Base-by-base conservation (phyloP, 2,113 vertebrate species). In the Setophaga coronata region DNA sequence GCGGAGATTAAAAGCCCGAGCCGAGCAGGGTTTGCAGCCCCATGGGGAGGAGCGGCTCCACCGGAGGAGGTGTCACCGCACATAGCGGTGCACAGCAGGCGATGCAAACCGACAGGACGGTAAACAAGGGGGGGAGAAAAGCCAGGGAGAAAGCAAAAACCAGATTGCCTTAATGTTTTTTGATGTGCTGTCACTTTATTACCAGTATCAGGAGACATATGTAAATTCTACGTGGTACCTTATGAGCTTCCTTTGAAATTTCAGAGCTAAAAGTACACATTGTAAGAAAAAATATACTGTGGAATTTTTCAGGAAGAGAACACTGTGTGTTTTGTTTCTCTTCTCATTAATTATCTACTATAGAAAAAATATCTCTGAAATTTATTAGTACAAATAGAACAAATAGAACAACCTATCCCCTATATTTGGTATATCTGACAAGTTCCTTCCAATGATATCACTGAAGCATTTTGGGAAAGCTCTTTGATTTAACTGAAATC, bases 101-200 rank as follows among this genome's bases (percentile, higher is more conserved):
- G 18, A 96, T 89, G 90, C 53, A 3, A 95, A 83, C 33, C 78
- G 96, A 96, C 93, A 95, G 92, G 76, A 94, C 2, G 5, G 94
- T 87, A 96, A 96, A 97, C 92, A 93, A 94, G 56, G 36, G 4
- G 7, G 43, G 18, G 9, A 28, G 14, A 31, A 80, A 93, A 90
- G 58, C 64, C 57, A 15, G 70, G 69, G 83, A 93, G 69, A 85
- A 84, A 89, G 88, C 85, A 72, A 90, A 95, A 88, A 33, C 40
- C 83, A 78, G 69, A 92, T 78, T 91, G 90, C 76, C 86, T 28
- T 95, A 93, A 97, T 95, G 80, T 62, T 79, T 92, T 96, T 21
- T 89, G 95, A 91, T 96, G 66, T 71, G 80, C 77, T 89, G 92
- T 94, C 85, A 64, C 73, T 94, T 97, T 93, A 87, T 95, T 97